These are phyloP conservation scores for Apomyelois bistriatella DNA, from an alignment of 2,888 invertebrate species.

Conservation along the genomic window DNA sequence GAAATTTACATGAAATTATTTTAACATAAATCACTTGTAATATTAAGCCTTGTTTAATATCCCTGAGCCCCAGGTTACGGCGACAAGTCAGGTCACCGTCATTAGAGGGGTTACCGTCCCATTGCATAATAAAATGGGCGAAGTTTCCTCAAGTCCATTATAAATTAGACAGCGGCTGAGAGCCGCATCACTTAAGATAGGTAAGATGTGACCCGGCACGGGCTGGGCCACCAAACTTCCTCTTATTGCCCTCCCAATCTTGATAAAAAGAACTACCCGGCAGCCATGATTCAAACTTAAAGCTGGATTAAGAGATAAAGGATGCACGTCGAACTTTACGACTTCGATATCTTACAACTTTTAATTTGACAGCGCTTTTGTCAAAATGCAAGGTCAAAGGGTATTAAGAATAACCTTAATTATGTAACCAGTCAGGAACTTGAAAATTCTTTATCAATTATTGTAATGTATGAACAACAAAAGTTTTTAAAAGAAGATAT, in stretches of 20 bases:
- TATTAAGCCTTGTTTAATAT: constrained; percentile 68
- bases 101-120: constrained; percentile 77
- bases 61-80: constrained; percentile 62
- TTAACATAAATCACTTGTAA: constrained; percentile 52
- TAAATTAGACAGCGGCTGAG: constrained; percentile 78
- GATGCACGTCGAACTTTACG: constrained; percentile 51
- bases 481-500: no score
- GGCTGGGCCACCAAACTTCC: constrained; percentile 68
- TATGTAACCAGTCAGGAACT: no score
- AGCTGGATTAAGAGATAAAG: constrained; percentile 60
- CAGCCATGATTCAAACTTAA: constrained; percentile 65
- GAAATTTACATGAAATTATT: constrained; percentile 35
- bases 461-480: no score
- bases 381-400: no score
- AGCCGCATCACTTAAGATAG: constrained; percentile 79
- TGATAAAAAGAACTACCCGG: constrained; percentile 73
- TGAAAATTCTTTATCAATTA: no score
- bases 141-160: constrained; percentile 80
- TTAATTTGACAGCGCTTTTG: no score
- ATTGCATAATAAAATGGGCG: constrained; percentile 79
- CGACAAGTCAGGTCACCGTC: constrained; percentile 71
- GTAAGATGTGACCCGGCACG: constrained; percentile 77
- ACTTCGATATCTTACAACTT: constrained; percentile 36
- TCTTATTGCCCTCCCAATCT: constrained; percentile 68
- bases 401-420: no score